phyloP scores from a whole-genome alignment of 2,113 vertebrate genomes.

The Corynorhinus townsendii region DNA sequence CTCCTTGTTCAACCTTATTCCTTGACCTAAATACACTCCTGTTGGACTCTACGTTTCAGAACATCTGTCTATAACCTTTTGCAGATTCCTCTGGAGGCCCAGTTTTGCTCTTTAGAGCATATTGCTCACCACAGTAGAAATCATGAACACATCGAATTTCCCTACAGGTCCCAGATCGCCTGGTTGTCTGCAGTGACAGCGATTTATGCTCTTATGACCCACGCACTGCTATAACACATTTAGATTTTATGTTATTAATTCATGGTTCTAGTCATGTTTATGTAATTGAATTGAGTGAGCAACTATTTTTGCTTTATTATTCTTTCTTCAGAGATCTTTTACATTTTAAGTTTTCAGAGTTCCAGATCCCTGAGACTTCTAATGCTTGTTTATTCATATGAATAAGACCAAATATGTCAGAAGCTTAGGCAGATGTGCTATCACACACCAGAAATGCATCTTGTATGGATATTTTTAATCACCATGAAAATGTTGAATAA shows the following conservation, averaged over 20 bases:
- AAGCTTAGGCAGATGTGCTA: not conserved
- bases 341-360: slow-evolving; percentile 1
- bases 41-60: slow-evolving; percentile 63
- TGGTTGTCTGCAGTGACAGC: slow-evolving; percentile 72
- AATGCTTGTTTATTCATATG: not conserved
- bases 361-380: not conserved
- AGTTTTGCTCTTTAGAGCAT: slow-evolving; percentile 51
- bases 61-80: slow-evolving; percentile 68
- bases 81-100: slow-evolving; percentile 36
- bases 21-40: slow-evolving; percentile 59
- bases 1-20: slow-evolving; percentile 54
- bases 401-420: not conserved
- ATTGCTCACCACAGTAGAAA: slow-evolving; percentile 59
- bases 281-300: not conserved
- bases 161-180: slow-evolving; percentile 51
- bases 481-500: not conserved
- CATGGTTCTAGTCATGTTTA: slow-evolving; percentile 70
- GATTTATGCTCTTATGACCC: slow-evolving; percentile 77
- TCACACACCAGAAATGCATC: not conserved
- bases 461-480: not conserved
- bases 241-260: slow-evolving; percentile 67
- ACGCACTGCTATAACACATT: slow-evolving; percentile 53
- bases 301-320: slow-evolving; percentile 41
- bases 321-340: not conserved
- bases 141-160: slow-evolving; percentile 42